phyloP scores from a whole-genome alignment of 2,797 vertebrate species.

The Tinamus major region DNA sequence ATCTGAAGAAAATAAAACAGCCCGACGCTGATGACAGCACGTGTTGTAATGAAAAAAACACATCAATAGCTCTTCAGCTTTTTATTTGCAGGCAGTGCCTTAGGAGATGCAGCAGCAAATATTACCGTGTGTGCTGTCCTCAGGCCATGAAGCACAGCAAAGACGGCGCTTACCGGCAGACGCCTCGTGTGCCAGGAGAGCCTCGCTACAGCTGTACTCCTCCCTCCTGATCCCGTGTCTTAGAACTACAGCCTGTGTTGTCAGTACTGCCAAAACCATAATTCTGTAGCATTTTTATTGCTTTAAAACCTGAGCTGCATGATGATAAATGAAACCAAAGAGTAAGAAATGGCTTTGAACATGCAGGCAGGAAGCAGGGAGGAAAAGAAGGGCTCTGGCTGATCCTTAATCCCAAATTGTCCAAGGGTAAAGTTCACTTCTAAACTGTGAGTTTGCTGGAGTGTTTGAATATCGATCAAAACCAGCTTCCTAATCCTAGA shows the following conservation, averaged over 20 bases:
- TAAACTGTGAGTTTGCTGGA: neutral
- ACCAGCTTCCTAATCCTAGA: neutral
- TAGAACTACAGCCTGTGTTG: constrained; percentile 15
- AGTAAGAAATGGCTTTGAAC: constrained; percentile 4
- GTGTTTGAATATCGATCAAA: neutral
- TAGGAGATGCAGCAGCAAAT: neutral
- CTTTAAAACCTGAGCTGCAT: constrained; percentile 54
- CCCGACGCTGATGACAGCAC: neutral
- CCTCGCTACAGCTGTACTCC: neutral
- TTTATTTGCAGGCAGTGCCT: neutral
- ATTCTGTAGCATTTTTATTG: constrained; percentile 29
- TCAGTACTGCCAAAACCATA: constrained; percentile 42
- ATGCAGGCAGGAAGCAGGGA: neutral
- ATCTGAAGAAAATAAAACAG: neutral
- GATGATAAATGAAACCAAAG: constrained; percentile 48
- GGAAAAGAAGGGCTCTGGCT: neutral
- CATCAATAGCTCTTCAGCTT: neutral
- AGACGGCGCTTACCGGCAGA: neutral
- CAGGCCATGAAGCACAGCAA: neutral
- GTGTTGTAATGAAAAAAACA: neutral
- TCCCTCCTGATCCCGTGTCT: neutral
- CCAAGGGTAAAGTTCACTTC: neutral
- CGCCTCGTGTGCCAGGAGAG: neutral
- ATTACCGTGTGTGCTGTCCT: neutral
- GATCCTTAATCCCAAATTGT: neutral